These are phyloP conservation scores for Mythimna pallens DNA, from an alignment of 2,888 invertebrate species.

Conservation along the genomic window DNA sequence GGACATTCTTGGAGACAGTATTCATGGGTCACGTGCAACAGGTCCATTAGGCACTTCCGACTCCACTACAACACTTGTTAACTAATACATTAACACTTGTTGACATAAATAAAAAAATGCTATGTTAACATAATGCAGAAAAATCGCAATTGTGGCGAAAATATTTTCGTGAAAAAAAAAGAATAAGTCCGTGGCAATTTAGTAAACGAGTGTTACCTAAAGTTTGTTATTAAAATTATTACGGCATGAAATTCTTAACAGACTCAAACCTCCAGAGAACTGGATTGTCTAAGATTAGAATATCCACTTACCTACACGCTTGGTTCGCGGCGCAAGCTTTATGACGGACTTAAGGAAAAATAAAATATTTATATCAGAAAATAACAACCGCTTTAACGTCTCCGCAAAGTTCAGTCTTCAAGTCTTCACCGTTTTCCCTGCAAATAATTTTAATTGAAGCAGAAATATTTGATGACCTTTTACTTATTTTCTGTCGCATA, in stretches of 20 bases:
- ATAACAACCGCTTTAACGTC: slow-evolving; percentile 50
- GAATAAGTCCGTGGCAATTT: slow-evolving; percentile 5
- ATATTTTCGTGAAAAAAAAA: background rate
- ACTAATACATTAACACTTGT: slow-evolving; percentile 63
- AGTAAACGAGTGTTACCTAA: background rate
- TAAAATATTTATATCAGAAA: slow-evolving; percentile 57
- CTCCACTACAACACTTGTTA: slow-evolving; percentile 72
- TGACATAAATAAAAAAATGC: slow-evolving; percentile 19
- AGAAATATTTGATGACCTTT: slow-evolving; percentile 1
- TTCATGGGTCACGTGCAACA: slow-evolving; percentile 83
- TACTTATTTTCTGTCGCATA: background rate
- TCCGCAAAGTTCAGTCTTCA: slow-evolving; percentile 49
- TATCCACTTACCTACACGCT: slow-evolving; percentile 50
- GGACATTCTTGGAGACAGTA: slow-evolving; percentile 61
- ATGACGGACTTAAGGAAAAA: slow-evolving; percentile 55
- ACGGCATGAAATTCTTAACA: slow-evolving; percentile 25
- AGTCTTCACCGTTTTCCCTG: slow-evolving; percentile 29
- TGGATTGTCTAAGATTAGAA: slow-evolving; percentile 52
- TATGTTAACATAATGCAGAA: slow-evolving; percentile 1
- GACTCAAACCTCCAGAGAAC: slow-evolving; percentile 29
- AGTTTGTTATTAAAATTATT: slow-evolving; percentile 25
- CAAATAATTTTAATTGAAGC: slow-evolving; percentile 28
- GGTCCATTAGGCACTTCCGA: slow-evolving; percentile 84
- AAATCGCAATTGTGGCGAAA: background rate
- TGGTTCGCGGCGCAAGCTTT: slow-evolving; percentile 50